Percentiles rank a stretch among this genome's conserved stretches.
Conservation (phyloP, 2,113 vertebrate species). For the Vidua chalybeata region DNA sequence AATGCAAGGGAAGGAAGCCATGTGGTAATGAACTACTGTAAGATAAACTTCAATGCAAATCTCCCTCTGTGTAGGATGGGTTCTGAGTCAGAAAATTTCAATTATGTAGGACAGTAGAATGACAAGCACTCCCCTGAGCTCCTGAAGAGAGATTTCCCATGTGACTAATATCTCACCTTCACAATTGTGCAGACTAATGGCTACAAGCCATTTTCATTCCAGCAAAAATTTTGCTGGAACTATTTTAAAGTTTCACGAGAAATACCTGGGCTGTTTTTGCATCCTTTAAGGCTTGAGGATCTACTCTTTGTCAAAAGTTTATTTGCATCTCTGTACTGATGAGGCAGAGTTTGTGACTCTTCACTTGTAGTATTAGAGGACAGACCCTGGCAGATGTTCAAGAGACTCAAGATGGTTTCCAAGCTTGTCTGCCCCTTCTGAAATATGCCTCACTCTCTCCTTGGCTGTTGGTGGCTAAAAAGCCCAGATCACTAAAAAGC, state of each 20-base stretch:
- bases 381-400: not conserved
- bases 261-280: not conserved
- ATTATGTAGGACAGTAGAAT: not conserved
- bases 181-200: not conserved
- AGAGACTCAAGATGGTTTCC: not conserved
- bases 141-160: not conserved
- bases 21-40: not conserved
- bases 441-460: not conserved
- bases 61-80: not conserved
- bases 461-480: not conserved
- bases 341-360: not conserved
- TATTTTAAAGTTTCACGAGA: not conserved
- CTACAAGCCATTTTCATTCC: not conserved
- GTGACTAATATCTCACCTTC: not conserved
- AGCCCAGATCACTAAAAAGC: too few species aligned
- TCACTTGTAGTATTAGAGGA: too few species aligned
- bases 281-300: too few species aligned
- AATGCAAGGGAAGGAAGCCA: not conserved
- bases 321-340: not conserved
- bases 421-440: not conserved
- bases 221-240: not conserved
- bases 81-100: not conserved
- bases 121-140: not conserved
- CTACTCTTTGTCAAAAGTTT: not conserved
- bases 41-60: not conserved